A percentile compares a stretch with the other conserved stretches of the same genome.
phyloP scores from a whole-genome alignment of 2,113 vertebrate genomes.

The Dissostichus mawsoni region DNA sequence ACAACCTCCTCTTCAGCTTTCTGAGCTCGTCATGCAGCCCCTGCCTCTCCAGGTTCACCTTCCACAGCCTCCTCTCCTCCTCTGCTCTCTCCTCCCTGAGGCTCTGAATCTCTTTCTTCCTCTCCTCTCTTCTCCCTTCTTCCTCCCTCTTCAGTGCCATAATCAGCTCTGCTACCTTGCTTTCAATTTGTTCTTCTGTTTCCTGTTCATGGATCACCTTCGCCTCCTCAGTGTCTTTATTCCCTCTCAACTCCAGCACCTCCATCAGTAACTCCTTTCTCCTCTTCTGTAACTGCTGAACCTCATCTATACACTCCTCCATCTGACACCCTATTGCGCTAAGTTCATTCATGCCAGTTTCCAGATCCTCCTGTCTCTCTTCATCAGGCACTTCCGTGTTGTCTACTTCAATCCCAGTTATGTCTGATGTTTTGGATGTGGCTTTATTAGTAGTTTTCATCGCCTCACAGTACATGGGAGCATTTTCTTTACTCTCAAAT shows the following conservation, averaged over 20 bases:
- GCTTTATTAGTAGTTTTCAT: not conserved
- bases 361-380: conserved; percentile 11
- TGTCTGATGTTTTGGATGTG: not conserved
- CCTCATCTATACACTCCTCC: conserved; percentile 87
- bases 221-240: conserved; percentile 81
- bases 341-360: conserved; percentile 25
- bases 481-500: conserved; percentile 1
- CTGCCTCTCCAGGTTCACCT: conserved; percentile 89
- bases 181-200: conserved; percentile 67
- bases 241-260: conserved; percentile 86
- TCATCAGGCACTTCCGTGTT: conserved; percentile 24
- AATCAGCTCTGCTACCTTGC: conserved; percentile 73
- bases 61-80: conserved; percentile 86
- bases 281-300: conserved; percentile 86
- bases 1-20: conserved; percentile 88
- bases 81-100: conserved; percentile 87
- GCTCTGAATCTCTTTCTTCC: conserved; percentile 84
- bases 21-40: conserved; percentile 87
- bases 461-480: conserved; percentile 5
- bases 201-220: conserved; percentile 77
- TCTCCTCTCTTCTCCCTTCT: conserved; percentile 85
- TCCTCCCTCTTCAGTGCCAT: conserved; percentile 86
- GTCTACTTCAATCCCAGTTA: not conserved
- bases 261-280: conserved; percentile 87
- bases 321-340: conserved; percentile 64